Evolutionary conservation across 2,888 invertebrate species (phyloP), one percentile per base, ranked within the genome.

Genomic region (Cryptophagus acutangulus): DNA sequence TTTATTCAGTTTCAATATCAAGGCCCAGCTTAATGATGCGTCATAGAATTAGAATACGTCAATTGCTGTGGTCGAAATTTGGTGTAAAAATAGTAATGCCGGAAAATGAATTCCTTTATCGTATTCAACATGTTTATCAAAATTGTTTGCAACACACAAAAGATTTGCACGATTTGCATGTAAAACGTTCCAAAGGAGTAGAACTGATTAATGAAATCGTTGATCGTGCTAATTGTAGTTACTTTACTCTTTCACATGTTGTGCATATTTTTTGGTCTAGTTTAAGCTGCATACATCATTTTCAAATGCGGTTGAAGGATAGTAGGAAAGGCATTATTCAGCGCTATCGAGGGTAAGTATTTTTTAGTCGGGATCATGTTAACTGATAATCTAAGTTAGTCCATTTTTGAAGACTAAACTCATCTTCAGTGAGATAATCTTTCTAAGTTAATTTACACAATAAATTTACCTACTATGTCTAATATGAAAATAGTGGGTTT

Each of bases 231-330:
- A n/a, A 20, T 8, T 6, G n/a, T n/a, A 8, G n/a, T 20, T 20
- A 8, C 24, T 20, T 20, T n/a, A 20, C 24, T 20, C 6, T 20
- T 20, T 6, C 6, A 20, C 6, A 20, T 20, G 24, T 20, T 20
- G n/a, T n/a, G n/a, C 24, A 20, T 20, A 20, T 20, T 20, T 20
- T 20, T n/a, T 20, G 6, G 6, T 6, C 24, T 20, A 20, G 6
- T 8, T 20, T 20, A 20, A 20, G 24, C 24, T 20, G 24, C 24
- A 20, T 20, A 20, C 24, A 20, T 20, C 24, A 20, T 20, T 20
- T 20, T 20, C 24, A 20, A 20, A 20, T 20, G 24, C 24, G 24
- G 24, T n/a, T 20, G n/a, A 20, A 20, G 24, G n/a, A n/a, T n/a
- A n/a, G n/a, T n/a, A n/a, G n/a, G n/a, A n/a, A n/a, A n/a, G n/a